Base-by-base conservation (phyloP, 2,113 vertebrate genomes). In the Nerophis ophidion region DNA sequence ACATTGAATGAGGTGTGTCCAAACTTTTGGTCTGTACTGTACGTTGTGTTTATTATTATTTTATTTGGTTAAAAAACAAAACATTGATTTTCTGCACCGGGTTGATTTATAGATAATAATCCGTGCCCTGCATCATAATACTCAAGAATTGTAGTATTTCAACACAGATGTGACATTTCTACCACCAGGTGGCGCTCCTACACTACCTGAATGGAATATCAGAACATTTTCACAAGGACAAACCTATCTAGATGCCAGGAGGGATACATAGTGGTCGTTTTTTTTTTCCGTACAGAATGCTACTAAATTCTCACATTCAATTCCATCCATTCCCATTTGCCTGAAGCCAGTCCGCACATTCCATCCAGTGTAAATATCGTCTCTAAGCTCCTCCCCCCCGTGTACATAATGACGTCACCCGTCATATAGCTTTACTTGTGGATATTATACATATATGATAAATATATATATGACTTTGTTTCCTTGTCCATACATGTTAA, bases 401-500 rank as follows among this genome's bases (percentile, higher is more conserved):
- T 87, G 68, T 87, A 87, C 74, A 87, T 82, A 56, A 86, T 62
- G 7, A 75, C 65, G 72, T 84, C 77, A 73, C 78, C 10, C 72
- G 81, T 87, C 83, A 83, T 87, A 68, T 79, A 81, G 84, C 84
- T 85, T 85, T 85, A 83, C 83, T 76, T 72, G 84, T 83, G 77
- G 66, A 83, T 77, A 80, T 58, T 63, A 51, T 52, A 55, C 67
- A 17, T 56, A 61, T 70, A 56, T 63, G 40, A 38, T 63, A 66
- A 73, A 42, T 59, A 64, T 62, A 60, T 76, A 66, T 60, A 66
- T 78, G 66, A 63, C 71, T 72, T 77, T 86, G 81, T 86, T 85
- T 84, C 81, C 77, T 79, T 87, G 83, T 88, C 87, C 86, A 88
- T 90, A 87, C 80, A 86, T 90, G 87, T 91, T 89, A 88, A 90